Conservation (phyloP, 2,888 invertebrate genomes). For the Acleris holmiana region DNA sequence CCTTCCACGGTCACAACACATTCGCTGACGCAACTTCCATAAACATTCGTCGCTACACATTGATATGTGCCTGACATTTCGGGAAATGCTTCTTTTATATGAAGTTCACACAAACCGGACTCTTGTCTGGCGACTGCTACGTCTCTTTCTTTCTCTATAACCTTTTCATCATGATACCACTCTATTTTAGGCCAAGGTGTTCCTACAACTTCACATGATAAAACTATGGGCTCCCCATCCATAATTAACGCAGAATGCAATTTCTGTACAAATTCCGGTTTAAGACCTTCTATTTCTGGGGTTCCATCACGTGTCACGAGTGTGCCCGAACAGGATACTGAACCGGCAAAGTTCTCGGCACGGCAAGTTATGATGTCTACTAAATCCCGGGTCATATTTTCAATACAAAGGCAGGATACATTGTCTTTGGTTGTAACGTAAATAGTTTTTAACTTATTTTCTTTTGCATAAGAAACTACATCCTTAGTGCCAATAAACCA, state of each 20-base stretch:
- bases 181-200: slow-evolving; percentile 91
- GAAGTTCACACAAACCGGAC: slow-evolving; percentile 91
- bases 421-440: slow-evolving; percentile 89
- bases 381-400: slow-evolving; percentile 87
- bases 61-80: slow-evolving; percentile 95
- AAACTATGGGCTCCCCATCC: slow-evolving; percentile 94
- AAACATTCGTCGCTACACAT: slow-evolving; percentile 92
- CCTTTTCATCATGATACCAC: slow-evolving; percentile 91
- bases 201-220: slow-evolving; percentile 90
- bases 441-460: slow-evolving; percentile 87
- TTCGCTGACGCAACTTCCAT: slow-evolving; percentile 92
- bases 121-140: slow-evolving; percentile 89
- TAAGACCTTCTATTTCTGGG: slow-evolving; percentile 60
- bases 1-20: slow-evolving; percentile 93
- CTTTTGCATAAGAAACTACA: slow-evolving; percentile 80
- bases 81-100: slow-evolving; percentile 94
- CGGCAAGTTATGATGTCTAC: slow-evolving; percentile 93
- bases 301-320: slow-evolving; percentile 85
- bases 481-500: slow-evolving; percentile 93
- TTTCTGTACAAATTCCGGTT: slow-evolving; percentile 91
- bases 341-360: slow-evolving; percentile 95
- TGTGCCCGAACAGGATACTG: slow-evolving; percentile 93
- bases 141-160: slow-evolving; percentile 90
- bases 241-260: slow-evolving; percentile 91
- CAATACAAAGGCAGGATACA: slow-evolving; percentile 91